These are phyloP conservation scores for Synanthedon formicaeformis DNA, from an alignment of 2,888 invertebrate species.

Conservation along the genomic window DNA sequence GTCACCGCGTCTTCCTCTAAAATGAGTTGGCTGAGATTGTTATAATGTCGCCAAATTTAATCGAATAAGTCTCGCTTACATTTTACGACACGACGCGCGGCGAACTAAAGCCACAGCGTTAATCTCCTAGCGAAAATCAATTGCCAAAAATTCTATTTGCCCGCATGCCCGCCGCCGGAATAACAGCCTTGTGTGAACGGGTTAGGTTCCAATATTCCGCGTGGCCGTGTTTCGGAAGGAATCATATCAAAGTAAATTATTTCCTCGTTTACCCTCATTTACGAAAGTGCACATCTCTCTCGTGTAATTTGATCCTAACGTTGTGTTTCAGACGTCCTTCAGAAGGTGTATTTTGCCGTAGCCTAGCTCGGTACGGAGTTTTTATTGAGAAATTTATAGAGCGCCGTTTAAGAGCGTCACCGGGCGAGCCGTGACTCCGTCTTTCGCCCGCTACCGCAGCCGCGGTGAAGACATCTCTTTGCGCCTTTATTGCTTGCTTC, in stretches of 20 bases:
- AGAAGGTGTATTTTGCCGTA: constrained; percentile 43
- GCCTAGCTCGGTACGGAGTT: constrained; percentile 17
- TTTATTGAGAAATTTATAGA: constrained; percentile 62
- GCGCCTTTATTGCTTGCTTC: constrained; percentile 65
- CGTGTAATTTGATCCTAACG: constrained; percentile 14
- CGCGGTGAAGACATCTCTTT: constrained; percentile 52
- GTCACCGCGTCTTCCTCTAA: constrained; percentile 36
- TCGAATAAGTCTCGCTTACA: constrained; percentile 67
- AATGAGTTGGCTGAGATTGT: constrained; percentile 60
- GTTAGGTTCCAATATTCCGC: constrained; percentile 36
- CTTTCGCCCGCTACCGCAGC: constrained; percentile 14
- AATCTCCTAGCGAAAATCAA: constrained; percentile 62
- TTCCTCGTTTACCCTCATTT: constrained; percentile 50
- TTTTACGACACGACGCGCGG: constrained; percentile 51
- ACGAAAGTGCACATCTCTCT: constrained; percentile 47
- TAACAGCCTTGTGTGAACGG: constrained; percentile 25
- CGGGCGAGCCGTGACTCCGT: constrained; percentile 18
- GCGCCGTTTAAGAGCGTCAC: constrained; percentile 51
- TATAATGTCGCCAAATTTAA: constrained; percentile 65
- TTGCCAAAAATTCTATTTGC: constrained; percentile 61
- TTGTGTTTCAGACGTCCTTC: constrained; percentile 26
- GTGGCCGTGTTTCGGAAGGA: constrained; percentile 29
- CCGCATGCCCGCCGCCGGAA: constrained; percentile 18
- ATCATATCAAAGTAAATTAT: constrained; percentile 64
- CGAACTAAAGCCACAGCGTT: constrained; percentile 50